phyloP scores from a whole-genome alignment of 2,888 invertebrate genomes.

The Drosophila atroscutellata region DNA sequence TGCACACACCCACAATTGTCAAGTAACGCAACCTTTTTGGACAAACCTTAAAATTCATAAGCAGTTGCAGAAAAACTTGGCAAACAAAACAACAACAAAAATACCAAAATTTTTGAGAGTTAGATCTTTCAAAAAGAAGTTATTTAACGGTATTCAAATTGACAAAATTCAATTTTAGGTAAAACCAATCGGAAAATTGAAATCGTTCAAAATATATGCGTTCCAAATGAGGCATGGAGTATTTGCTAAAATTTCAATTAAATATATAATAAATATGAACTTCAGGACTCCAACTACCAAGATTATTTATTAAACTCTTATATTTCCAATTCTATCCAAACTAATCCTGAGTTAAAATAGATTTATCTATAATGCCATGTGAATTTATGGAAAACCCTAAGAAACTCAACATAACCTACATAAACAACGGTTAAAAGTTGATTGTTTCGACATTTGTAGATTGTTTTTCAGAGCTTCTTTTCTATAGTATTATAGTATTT shows the following conservation, averaged over 20 bases:
- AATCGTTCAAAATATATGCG: not conserved
- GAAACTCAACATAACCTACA: too few relatives aligned
- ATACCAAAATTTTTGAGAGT: not conserved
- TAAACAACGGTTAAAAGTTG: not conserved
- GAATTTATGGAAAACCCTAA: not conserved
- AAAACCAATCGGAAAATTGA: not conserved
- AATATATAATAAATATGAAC: not conserved
- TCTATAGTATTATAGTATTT: too few relatives aligned
- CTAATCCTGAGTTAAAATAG: too few relatives aligned
- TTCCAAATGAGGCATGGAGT: too few relatives aligned
- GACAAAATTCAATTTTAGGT: not conserved
- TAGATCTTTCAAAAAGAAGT: not conserved
- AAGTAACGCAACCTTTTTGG: constrained; percentile 41
- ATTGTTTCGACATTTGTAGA: not conserved
- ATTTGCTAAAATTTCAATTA: not conserved
- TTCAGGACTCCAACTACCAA: not conserved
- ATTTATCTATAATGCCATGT: not conserved
- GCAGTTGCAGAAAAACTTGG: constrained; percentile 6
- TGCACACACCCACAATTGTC: constrained; percentile 27
- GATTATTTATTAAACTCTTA: not conserved
- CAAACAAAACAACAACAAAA: not conserved
- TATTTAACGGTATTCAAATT: not conserved
- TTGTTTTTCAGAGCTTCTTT: too few relatives aligned
- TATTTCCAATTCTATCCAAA: not conserved
- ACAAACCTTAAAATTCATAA: constrained; percentile 41